Evolutionary conservation across 2,888 invertebrate genomes (phyloP), one percentile per base, ranked within the genome.

Genomic region (Anodontia alba): DNA sequence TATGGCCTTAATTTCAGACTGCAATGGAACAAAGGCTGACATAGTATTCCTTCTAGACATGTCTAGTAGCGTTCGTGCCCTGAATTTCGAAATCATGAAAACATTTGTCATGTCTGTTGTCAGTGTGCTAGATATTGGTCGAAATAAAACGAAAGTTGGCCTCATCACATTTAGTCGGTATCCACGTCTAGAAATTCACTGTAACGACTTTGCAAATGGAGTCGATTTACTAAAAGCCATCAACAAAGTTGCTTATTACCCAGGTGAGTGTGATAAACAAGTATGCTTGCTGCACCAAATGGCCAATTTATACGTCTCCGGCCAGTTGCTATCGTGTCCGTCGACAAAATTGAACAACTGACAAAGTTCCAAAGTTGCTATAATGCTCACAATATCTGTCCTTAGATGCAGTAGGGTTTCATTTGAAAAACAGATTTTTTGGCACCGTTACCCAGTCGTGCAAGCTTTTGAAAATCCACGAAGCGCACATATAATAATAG

Each of bases 41-140:
- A 72, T 88, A 0, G 85, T 90, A 78, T 90, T 88, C 73, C 85
- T 87, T 1, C 70, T 90, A 43, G 88, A 88, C 67, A 89, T 90
- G 12, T 92, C 91, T 8, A 88, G 81, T 36, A 92, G 91, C 72
- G 91, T 92, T 62, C 90, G 90, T 81, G 72, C 73, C 1, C 84
- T 81, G n/a, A 89, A 92, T 79, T 92, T 90, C 83, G 83, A 78
- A 31, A 79, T 86, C 23, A 89, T 90, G 80, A 76, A 88, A 23
- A 69, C 62, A 10, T 91, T 91, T 73, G 86, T 90, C 51, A 84
- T 87, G 66, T 73, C 81, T 42, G 72, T 90, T 26, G 71, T 84
- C 8, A 68, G 84, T 17, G 78, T 85, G 2, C 86, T 90, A 20
- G 87, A 88, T 66, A 88, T 89, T 31, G 87, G 88, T 15, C 70